Evolutionary conservation across 1,140 invertebrate species (phyloP), one percentile per base, ranked within the genome.

Genomic region (Drosophila bocki): DNA sequence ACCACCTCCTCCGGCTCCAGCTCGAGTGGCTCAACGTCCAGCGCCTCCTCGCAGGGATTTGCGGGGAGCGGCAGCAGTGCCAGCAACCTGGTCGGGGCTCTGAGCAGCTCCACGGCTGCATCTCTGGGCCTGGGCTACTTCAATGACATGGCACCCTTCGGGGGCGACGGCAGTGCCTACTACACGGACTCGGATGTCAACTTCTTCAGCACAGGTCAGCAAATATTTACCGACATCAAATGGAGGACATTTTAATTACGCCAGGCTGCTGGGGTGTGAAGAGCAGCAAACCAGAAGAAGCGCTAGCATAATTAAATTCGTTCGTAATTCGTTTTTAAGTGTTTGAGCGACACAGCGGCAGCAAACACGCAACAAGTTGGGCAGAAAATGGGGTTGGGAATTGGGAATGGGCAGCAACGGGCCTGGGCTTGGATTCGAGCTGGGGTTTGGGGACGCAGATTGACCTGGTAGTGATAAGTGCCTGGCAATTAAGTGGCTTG

Each of bases 111-210:
- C 7, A 92, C 91, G 26, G 91, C 91, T 3, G 91, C 91, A 2
- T 91, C 91, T 0, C 58, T 92, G 51, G 91, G 91, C 7, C 67
- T 92, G 54, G 91, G 88, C 6, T 92, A 91, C 78, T 92, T 92
- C 45, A 92, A 92, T 54, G 91, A 92, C 44, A 90, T 91, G 56
- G 51, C 83, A 58, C 82, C 85, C 44, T 92, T 88, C 74, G 82
- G 68, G 39, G 74, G 84, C 26, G 87, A 91, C 26, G 80, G 71
- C 37, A 91, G 82, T 59, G 65, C 90, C 29, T 91, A 91, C 47
- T 91, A 91, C 75, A 91, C 90, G 39, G 90, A 91, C 17, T 77
- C 91, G 71, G 91, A 92, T 92, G 84, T 92, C 57, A 92, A 92
- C 75, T 92, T 92, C 82, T 92, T 92, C 57, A 92, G 91, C 59